Percentiles rank a stretch among this genome's conserved stretches.
Evolutionary conservation across 2,113 vertebrate species (phyloP).

Genomic region (Salvator merianae): DNA sequence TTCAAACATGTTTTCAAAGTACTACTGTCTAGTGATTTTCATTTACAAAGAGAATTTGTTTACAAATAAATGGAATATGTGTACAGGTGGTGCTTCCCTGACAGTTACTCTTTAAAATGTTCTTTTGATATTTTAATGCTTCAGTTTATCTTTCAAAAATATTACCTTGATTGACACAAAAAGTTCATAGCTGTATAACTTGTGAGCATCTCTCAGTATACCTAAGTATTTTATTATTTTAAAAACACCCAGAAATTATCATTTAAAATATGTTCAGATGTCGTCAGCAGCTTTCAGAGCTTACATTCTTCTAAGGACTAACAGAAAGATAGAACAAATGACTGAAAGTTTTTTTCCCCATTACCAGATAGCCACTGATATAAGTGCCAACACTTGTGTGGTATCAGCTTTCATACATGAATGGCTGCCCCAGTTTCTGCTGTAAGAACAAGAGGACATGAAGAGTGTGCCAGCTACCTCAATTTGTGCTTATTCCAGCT

Average conservation of each 20-base stretch:
- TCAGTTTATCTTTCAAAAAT: neutral
- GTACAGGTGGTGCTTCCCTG: neutral
- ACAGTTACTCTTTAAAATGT: too few species aligned
- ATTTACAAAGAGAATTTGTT: too few species aligned
- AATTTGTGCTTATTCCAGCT: conserved; percentile 26
- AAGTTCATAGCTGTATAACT: neutral
- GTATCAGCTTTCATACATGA: conserved; percentile 41
- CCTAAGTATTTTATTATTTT: neutral
- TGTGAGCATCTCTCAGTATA: neutral
- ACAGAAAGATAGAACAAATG: neutral
- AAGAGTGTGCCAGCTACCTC: conserved; percentile 43
- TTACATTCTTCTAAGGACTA: neutral
- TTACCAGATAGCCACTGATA: neutral
- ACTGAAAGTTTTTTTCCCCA: neutral
- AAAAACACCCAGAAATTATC: neutral
- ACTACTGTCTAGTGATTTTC: neutral
- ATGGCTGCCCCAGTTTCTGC: conserved; percentile 59
- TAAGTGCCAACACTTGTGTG: conserved; percentile 4
- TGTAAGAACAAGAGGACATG: conserved; percentile 41
- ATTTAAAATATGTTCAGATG: conserved; percentile 3
- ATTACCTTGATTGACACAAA: neutral
- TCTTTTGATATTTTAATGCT: neutral
- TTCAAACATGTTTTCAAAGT: neutral
- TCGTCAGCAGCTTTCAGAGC: neutral
- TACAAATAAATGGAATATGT: neutral